Evolutionary conservation across 2,113 vertebrate species (phyloP).

Genomic region (Alligator sinensis): DNA sequence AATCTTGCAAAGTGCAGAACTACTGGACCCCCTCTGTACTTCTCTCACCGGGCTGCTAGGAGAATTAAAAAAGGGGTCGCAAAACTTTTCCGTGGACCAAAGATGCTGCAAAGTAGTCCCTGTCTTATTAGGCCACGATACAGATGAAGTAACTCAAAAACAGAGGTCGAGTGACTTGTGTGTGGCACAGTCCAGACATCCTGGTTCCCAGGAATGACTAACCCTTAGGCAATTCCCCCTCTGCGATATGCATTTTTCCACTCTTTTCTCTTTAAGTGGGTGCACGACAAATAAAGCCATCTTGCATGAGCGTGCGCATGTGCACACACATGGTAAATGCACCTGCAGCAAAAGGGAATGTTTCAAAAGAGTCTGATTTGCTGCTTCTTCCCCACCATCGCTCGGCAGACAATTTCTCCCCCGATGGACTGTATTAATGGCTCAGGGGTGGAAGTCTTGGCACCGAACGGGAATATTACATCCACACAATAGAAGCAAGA

Average conservation of each 20-base stretch:
- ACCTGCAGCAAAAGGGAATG: neutral
- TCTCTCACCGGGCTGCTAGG: no score
- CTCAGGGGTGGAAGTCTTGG: neutral
- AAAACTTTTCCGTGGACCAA: no score
- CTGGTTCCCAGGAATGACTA: accelerated
- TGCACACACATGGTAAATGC: neutral
- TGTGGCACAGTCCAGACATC: neutral
- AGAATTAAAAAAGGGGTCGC: no score
- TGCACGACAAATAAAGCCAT: neutral
- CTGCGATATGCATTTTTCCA: neutral
- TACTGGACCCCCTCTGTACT: neutral
- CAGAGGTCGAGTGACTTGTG: neutral
- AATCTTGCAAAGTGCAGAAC: neutral
- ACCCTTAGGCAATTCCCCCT: neutral
- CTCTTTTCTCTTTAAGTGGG: neutral
- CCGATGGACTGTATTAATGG: neutral
- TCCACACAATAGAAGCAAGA: neutral
- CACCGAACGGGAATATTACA: neutral
- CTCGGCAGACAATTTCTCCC: neutral
- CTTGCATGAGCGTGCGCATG: neutral
- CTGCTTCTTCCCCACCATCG: neutral
- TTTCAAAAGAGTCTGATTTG: neutral
- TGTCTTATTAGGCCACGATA: neutral
- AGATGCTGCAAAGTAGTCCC: no score
- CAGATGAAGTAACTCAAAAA: neutral